These are phyloP conservation scores for Pundamilia nyererei DNA, from an alignment of 2,113 vertebrate species.

Conservation along the genomic window DNA sequence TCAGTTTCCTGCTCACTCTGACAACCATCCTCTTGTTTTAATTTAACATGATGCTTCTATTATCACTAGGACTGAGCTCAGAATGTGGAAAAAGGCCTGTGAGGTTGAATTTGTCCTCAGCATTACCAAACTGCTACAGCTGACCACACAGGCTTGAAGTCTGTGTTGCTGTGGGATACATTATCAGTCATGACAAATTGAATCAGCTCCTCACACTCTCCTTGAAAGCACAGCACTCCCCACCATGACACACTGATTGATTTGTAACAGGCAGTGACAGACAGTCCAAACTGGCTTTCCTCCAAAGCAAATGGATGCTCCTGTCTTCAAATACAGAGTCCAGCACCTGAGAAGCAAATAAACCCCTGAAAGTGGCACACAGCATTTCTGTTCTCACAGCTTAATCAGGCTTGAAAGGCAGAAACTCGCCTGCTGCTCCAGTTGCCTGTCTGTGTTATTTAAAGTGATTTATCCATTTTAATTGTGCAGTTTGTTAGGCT, in stretches of 20 bases:
- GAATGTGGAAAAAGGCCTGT: background rate
- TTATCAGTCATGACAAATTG: background rate
- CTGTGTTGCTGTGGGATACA: background rate
- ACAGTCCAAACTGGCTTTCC: background rate
- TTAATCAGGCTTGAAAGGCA: background rate
- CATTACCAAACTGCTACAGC: background rate
- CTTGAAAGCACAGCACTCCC: background rate
- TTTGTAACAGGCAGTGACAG: background rate
- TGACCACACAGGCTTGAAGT: background rate
- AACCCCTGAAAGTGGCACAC: background rate
- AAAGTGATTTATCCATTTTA: background rate
- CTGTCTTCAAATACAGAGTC: background rate
- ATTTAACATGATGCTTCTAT: background rate
- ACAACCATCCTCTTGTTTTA: background rate
- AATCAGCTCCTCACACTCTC: background rate
- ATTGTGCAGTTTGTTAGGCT: background rate
- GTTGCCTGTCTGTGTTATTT: background rate
- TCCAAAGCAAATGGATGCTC: background rate
- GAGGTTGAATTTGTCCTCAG: background rate
- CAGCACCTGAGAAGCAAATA: background rate
- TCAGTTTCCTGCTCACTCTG: background rate
- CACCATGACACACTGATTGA: background rate
- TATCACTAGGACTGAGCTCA: background rate
- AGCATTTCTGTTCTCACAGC: background rate
- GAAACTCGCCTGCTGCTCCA: background rate